Percentiles rank a stretch among this genome's conserved stretches.
These are phyloP conservation scores for Stomorhina lunata DNA, from an alignment of 2,888 invertebrate species.

Conservation along the genomic window DNA sequence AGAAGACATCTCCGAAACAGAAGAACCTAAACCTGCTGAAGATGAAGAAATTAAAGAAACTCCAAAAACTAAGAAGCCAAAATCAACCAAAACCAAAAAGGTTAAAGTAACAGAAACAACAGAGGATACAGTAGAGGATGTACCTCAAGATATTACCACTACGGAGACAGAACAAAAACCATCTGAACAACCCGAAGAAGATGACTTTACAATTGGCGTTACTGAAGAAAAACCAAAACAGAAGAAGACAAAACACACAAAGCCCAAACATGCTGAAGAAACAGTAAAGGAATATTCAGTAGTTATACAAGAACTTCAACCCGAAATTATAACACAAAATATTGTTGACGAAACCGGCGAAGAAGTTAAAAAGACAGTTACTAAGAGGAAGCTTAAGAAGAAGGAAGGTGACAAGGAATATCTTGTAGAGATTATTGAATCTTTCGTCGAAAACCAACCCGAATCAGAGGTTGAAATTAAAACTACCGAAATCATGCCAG, in stretches of 20 bases:
- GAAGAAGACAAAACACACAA: constrained; percentile 68
- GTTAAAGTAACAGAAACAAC: constrained; percentile 73
- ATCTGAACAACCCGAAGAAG: neutral
- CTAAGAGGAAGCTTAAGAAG: constrained; percentile 78
- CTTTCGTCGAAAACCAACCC: constrained; percentile 78
- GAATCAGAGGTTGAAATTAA: constrained; percentile 79
- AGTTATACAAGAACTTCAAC: constrained; percentile 73
- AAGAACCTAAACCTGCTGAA: constrained; percentile 61
- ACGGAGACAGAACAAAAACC: constrained; percentile 32
- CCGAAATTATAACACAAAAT: constrained; percentile 78
- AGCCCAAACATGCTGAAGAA: constrained; percentile 46
- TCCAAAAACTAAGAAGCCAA: constrained; percentile 63
- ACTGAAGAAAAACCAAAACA: constrained; percentile 64
- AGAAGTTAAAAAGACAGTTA: constrained; percentile 74
- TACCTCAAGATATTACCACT: constrained; percentile 64
- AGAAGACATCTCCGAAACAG: constrained; percentile 74
- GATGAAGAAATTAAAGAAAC: constrained; percentile 70
- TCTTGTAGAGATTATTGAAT: constrained; percentile 78
- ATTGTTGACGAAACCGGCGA: constrained; percentile 75
- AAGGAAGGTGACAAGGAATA: constrained; percentile 79
- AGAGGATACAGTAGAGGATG: constrained; percentile 80
- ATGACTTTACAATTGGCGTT: constrained; percentile 43
- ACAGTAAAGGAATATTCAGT: constrained; percentile 70
- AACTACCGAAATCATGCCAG: constrained; percentile 77
- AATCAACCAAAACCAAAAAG: constrained; percentile 61